A percentile compares a stretch with the other conserved stretches of the same genome.
These are phyloP conservation scores for Amiota communis DNA, from an alignment of 2,888 invertebrate genomes.

Conservation along the genomic window DNA sequence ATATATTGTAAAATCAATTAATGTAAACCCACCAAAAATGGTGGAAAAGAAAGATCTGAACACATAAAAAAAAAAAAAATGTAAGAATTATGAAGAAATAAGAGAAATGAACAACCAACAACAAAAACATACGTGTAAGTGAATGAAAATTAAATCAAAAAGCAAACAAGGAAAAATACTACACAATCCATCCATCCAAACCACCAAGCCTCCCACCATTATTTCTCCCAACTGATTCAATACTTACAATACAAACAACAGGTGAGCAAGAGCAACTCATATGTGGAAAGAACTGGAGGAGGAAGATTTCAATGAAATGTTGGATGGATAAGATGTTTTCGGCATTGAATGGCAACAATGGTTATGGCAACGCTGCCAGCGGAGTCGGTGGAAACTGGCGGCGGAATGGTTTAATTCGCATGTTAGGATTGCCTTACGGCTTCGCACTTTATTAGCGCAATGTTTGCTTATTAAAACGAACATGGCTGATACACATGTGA, in stretches of 20 bases:
- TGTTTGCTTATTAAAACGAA: constrained; percentile 30
- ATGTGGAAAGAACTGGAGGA: neutral
- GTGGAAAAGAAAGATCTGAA: neutral
- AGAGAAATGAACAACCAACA: constrained; percentile 19
- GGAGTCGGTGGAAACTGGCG: no score
- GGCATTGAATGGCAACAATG: no score
- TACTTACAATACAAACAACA: no score
- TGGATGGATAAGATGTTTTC: no score
- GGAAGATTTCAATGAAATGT: neutral
- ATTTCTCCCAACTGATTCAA: no score
- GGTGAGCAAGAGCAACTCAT: no score
- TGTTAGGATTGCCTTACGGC: constrained; percentile 10
- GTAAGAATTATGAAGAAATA: neutral
- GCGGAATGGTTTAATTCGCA: neutral
- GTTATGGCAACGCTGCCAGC: no score
- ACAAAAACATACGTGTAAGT: neutral
- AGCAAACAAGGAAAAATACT: constrained; percentile 5
- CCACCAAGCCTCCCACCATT: neutral
- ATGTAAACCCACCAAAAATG: neutral
- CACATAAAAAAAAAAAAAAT: neutral
- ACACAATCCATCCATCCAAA: neutral
- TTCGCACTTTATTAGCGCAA: constrained; percentile 32
- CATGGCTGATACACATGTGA: constrained; percentile 18
- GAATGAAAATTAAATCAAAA: constrained; percentile 10
- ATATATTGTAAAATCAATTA: neutral